Percentiles rank a stretch among this genome's conserved stretches.
These are phyloP conservation scores for Helleia helle DNA, from an alignment of 2,888 invertebrate genomes.

Conservation along the genomic window DNA sequence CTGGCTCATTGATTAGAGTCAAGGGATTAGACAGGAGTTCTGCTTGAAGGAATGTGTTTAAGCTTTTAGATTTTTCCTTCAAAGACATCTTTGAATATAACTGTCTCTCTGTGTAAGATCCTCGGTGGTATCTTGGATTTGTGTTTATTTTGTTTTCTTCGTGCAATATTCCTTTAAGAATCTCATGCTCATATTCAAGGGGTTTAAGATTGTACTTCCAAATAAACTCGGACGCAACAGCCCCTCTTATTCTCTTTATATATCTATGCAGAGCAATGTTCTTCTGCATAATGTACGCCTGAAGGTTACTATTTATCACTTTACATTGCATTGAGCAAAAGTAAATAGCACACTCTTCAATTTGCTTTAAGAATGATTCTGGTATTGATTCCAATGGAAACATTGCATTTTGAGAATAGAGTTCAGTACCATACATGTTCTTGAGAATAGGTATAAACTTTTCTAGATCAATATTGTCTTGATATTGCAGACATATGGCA, in stretches of 20 bases:
- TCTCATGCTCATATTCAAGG: constrained; percentile 61
- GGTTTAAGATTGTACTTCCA: constrained; percentile 71
- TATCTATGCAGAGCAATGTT: constrained; percentile 46
- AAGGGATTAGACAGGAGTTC: constrained; percentile 56
- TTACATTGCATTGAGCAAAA: constrained; percentile 80
- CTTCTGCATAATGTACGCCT: constrained; percentile 70
- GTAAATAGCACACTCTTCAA: constrained; percentile 76
- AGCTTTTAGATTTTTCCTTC: constrained; percentile 58
- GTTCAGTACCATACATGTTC: constrained; percentile 52
- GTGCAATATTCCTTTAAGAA: constrained; percentile 55
- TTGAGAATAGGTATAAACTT: constrained; percentile 58
- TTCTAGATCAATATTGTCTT: constrained; percentile 51
- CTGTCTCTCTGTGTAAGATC: constrained; percentile 75
- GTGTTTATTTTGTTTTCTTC: constrained; percentile 60
- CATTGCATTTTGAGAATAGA: constrained; percentile 56
- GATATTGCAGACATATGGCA: constrained; percentile 80
- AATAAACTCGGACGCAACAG: constrained; percentile 74
- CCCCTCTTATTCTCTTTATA: constrained; percentile 57
- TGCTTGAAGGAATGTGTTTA: constrained; percentile 49
- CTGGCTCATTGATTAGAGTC: constrained; percentile 42
- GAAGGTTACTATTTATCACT: constrained; percentile 79
- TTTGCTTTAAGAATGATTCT: constrained; percentile 75
- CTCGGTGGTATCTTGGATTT: constrained; percentile 61
- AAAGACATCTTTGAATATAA: constrained; percentile 56
- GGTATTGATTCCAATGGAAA: constrained; percentile 77